Evolutionary conservation across 2,888 invertebrate species (phyloP).

Genomic region (Amphimallon solstitiale): DNA sequence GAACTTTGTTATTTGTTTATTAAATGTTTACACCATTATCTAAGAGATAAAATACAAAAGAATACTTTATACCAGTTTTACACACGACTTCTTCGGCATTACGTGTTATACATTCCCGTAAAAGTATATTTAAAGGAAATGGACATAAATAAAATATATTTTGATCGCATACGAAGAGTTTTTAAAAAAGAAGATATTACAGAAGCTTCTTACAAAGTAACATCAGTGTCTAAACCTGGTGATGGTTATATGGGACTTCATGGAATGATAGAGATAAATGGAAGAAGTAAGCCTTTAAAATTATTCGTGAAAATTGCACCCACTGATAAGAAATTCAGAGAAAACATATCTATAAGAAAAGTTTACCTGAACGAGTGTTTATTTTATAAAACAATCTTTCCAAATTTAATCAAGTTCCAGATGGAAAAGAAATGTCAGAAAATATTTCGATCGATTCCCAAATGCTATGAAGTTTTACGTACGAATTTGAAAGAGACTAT

Average conservation of each 20-base stretch:
- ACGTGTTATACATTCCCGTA: no score
- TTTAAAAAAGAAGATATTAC: no score
- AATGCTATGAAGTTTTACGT: constrained; percentile 42
- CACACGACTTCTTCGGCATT: no score
- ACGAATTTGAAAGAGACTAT: constrained; percentile 43
- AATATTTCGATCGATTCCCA: constrained; percentile 40
- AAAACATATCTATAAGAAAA: neutral
- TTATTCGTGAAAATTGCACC: constrained; percentile 38
- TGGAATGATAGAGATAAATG: constrained; percentile 44
- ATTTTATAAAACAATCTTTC: constrained; percentile 48
- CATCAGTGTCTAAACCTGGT: constrained; percentile 30
- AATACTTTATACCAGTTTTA: no score
- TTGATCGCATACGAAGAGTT: no score
- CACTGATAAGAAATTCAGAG: constrained; percentile 4
- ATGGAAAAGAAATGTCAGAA: constrained; percentile 38
- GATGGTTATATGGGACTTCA: constrained; percentile 50
- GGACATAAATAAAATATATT: no score
- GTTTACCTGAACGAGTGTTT: constrained; percentile 46
- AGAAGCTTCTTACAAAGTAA: neutral
- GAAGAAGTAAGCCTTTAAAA: constrained; percentile 37
- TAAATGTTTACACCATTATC: no score
- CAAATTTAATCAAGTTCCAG: constrained; percentile 44
- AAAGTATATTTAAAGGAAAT: no score
- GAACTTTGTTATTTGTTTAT: no score
- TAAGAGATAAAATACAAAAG: no score